phyloP scores from a whole-genome alignment of 2,113 vertebrate species.

The Chlorodrepanis virens region DNA sequence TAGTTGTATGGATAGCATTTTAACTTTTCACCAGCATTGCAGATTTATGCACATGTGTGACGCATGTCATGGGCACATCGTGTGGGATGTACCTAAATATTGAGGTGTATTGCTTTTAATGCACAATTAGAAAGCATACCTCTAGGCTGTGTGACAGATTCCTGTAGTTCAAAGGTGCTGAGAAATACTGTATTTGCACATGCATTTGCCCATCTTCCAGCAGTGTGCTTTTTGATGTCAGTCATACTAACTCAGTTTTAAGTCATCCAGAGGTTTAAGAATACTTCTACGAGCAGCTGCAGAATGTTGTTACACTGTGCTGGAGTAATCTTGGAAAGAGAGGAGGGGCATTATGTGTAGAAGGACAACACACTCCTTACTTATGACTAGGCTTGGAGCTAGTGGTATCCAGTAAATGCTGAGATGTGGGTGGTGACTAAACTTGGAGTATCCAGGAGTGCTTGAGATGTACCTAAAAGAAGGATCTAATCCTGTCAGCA shows the following conservation, averaged over 20 bases:
- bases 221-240: background rate
- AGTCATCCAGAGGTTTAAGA: background rate
- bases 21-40: constrained; percentile 32
- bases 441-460: background rate
- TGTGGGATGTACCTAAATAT: background rate
- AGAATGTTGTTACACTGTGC: background rate
- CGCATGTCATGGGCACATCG: fast-evolving
- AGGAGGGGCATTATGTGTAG: background rate
- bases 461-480: background rate
- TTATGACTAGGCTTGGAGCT: background rate
- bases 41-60: background rate
- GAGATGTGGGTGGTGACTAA: background rate
- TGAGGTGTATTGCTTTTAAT: background rate
- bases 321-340: background rate
- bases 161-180: background rate
- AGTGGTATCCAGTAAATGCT: background rate
- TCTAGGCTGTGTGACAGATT: background rate
- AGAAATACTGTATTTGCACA: background rate
- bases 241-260: background rate
- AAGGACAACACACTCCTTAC: background rate
- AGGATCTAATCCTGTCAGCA: background rate
- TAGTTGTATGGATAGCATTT: constrained; percentile 54
- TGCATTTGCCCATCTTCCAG: background rate
- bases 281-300: background rate
- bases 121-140: background rate